These are phyloP conservation scores for Cnemophilus loriae DNA, from an alignment of 2,113 vertebrate species.

Conservation along the genomic window DNA sequence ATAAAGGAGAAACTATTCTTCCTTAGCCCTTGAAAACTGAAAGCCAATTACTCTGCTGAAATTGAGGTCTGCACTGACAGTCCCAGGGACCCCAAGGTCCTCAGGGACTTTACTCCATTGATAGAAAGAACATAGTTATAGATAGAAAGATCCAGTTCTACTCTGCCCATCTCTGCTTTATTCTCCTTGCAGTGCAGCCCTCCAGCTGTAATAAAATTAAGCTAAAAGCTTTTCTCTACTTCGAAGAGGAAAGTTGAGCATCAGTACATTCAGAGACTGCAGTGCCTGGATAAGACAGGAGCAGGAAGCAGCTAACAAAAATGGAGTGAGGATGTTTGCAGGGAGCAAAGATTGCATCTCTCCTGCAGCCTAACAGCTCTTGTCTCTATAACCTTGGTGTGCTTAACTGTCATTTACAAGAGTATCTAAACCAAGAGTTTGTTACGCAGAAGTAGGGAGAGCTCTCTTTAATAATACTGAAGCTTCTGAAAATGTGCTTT, in stretches of 20 bases:
- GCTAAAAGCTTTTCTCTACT: neutral
- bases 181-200: neutral
- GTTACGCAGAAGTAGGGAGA: neutral
- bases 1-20: neutral
- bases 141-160: neutral
- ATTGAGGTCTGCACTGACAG: neutral
- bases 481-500: neutral
- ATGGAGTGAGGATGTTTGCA: neutral
- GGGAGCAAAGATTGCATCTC: neutral
- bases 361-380: neutral
- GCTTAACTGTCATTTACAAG: neutral
- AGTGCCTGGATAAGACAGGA: neutral
- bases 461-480: neutral
- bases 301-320: neutral
- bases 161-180: neutral
- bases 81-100: neutral
- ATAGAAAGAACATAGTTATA: neutral
- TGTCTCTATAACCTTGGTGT: neutral
- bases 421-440: neutral
- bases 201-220: neutral
- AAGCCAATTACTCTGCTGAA: neutral
- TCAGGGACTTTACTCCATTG: neutral
- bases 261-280: neutral
- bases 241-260: neutral
- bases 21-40: neutral